Conservation (phyloP, 2,797 vertebrate genomes). For the Tangara arthus region DNA sequence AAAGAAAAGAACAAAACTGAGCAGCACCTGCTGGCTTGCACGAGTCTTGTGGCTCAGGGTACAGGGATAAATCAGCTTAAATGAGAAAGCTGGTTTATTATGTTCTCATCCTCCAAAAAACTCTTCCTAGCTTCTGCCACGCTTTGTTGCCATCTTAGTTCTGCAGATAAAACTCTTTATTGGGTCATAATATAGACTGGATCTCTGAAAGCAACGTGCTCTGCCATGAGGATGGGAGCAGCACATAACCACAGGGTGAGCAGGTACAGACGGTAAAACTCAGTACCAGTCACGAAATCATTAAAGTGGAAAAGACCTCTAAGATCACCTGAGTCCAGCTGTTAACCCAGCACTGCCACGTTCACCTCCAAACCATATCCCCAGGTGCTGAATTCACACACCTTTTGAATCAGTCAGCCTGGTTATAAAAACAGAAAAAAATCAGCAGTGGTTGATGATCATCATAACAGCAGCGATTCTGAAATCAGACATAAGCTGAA, state of each 20-base stretch:
- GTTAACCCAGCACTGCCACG: not conserved
- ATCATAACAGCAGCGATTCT: not conserved
- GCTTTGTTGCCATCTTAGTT: conserved; percentile 18
- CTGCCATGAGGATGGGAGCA: not conserved
- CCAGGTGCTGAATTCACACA: not conserved
- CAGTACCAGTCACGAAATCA: not conserved
- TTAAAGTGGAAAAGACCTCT: not conserved
- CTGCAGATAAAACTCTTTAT: conserved; percentile 47
- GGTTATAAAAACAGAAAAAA: not conserved
- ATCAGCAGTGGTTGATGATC: not conserved
- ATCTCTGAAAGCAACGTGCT: not conserved
- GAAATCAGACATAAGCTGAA: not conserved
- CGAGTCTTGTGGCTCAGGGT: not conserved
- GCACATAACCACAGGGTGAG: not conserved
- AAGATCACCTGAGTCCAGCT: not conserved
- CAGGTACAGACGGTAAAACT: not conserved
- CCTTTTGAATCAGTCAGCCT: not conserved
- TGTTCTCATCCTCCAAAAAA: conserved; percentile 19
- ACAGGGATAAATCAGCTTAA: conserved; percentile 15
- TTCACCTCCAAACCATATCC: not conserved
- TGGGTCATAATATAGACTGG: not conserved
- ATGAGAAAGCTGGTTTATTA: conserved; percentile 33
- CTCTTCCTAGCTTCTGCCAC: not conserved
- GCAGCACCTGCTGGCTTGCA: conserved; percentile 3
- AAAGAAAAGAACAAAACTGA: not conserved